Conservation (phyloP, 2,888 invertebrate genomes). For the Anagyrus pseudococci region DNA sequence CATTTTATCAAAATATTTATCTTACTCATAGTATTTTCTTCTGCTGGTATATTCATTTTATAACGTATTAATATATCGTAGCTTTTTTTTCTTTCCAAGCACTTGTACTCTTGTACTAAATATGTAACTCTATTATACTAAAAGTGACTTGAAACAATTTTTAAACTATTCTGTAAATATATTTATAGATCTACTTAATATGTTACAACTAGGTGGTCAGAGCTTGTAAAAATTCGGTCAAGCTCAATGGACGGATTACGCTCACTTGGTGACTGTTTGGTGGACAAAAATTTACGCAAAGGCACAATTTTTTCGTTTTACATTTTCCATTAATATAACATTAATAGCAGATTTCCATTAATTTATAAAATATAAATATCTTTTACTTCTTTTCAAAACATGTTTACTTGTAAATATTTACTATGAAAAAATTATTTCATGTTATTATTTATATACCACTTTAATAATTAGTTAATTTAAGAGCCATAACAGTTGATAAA, state of each 20-base stretch:
- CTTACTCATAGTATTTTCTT: not conserved
- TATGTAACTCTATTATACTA: conserved; percentile 26
- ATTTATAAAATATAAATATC: conserved; percentile 19
- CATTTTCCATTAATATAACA: conserved; percentile 10
- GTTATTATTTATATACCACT: not conserved
- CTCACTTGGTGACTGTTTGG: conserved; percentile 53
- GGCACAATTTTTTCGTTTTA: conserved; percentile 52
- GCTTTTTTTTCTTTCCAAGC: not conserved
- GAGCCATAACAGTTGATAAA: not conserved
- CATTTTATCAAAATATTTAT: not conserved
- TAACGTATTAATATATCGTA: too few relatives aligned
- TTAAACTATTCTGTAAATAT: conserved; percentile 12
- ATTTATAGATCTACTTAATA: conserved; percentile 23
- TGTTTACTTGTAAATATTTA: conserved; percentile 34
- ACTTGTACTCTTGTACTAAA: not conserved
- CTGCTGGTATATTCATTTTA: not conserved
- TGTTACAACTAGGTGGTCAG: conserved; percentile 43
- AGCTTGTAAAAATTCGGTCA: conserved; percentile 58
- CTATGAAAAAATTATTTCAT: not conserved
- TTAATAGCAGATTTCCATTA: conserved; percentile 13
- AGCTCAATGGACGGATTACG: conserved; percentile 61
- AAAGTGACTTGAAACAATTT: conserved; percentile 15
- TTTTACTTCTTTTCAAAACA: conserved; percentile 1
- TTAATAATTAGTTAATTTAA: not conserved
- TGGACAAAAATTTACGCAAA: conserved; percentile 57